phyloP scores from a whole-genome alignment of 2,113 vertebrate genomes.

The Sminthopsis crassicaudata region DNA sequence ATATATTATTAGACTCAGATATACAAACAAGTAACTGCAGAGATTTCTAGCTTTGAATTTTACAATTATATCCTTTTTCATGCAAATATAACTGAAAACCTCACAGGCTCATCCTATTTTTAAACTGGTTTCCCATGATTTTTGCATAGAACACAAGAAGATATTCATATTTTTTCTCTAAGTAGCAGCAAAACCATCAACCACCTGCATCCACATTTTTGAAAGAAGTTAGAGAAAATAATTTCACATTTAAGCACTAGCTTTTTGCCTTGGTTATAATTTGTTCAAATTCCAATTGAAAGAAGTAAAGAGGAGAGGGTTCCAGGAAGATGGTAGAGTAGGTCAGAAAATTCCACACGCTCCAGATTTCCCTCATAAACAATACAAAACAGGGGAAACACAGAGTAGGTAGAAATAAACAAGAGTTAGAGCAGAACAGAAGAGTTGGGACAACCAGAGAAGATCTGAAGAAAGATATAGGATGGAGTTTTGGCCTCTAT shows the following conservation, averaged over 20 bases:
- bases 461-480: no score
- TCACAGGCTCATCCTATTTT: neutral
- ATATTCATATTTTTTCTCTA: constrained; percentile 24
- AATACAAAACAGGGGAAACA: no score
- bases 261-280: constrained; percentile 22
- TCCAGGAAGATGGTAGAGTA: no score
- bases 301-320: constrained; percentile 8
- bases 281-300: neutral
- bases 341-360: no score
- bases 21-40: constrained; percentile 5
- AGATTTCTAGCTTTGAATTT: neutral
- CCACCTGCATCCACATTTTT: constrained; percentile 12
- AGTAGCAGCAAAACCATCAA: neutral
- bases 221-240: constrained; percentile 22
- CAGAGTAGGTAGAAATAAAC: no score
- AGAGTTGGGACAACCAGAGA: no score
- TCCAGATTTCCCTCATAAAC: no score
- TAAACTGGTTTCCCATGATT: neutral
- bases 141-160: constrained; percentile 8
- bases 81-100: constrained; percentile 22
- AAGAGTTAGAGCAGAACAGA: no score
- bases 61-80: constrained; percentile 8
- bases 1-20: neutral
- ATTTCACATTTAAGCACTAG: constrained; percentile 19
- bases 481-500: no score